Percentiles rank a stretch among this genome's conserved stretches.
Evolutionary conservation across 1,140 invertebrate species (phyloP).

Genomic region (Bacillus rossius): DNA sequence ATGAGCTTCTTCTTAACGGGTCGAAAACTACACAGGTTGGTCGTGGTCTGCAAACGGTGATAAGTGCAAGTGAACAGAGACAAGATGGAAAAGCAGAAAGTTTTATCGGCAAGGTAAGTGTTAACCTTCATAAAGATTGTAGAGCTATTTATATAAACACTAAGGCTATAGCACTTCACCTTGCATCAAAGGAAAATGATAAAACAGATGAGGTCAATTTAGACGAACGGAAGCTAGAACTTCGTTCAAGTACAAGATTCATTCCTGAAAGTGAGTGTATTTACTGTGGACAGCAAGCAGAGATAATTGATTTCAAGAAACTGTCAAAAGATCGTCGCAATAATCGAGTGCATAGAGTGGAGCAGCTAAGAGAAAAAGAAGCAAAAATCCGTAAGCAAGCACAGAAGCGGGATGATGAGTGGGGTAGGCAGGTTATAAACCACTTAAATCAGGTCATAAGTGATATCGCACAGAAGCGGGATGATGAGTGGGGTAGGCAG

Average conservation of each 20-base stretch:
- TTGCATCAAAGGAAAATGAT: neutral
- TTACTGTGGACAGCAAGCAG: neutral
- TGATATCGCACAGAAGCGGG: neutral
- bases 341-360: neutral
- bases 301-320: neutral
- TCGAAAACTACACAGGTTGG: too few species aligned
- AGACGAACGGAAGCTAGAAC: neutral
- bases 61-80: too few species aligned
- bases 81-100: too few species aligned
- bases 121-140: neutral
- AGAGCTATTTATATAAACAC: neutral
- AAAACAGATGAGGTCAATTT: neutral
- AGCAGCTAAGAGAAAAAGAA: neutral
- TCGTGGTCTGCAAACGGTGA: too few species aligned
- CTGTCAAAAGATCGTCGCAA: neutral
- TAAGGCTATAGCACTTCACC: neutral
- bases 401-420: neutral
- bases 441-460: neutral
- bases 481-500: neutral
- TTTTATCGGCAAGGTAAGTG: neutral
- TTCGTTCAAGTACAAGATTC: neutral
- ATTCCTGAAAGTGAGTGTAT: neutral
- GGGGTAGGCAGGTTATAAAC: neutral
- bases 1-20: too few species aligned
- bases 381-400: neutral